Evolutionary conservation across 23 tunicate species (phyloP).

Genomic region (Phallusia fumigata): DNA sequence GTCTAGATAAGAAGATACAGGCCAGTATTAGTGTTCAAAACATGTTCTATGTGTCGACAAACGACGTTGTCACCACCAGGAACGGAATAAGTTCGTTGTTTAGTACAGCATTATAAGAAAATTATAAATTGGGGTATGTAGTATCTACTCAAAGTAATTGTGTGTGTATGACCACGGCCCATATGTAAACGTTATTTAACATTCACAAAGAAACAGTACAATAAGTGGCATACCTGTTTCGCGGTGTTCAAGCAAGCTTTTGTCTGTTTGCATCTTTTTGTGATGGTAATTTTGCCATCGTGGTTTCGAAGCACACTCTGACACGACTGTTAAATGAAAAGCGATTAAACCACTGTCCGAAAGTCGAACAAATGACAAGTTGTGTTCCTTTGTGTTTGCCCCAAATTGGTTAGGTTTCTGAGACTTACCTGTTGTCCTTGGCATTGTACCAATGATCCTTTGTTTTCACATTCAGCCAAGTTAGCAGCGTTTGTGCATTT

Average conservation of each 20-base stretch:
- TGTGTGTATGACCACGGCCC: too few relatives aligned
- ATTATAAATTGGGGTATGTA: too few relatives aligned
- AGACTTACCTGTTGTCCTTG: neutral
- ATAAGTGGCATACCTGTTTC: slow-evolving; percentile 15
- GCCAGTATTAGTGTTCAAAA: too few relatives aligned
- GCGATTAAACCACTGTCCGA: neutral
- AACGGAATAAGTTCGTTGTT: too few relatives aligned
- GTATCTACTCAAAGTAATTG: too few relatives aligned
- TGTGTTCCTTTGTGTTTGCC: too few relatives aligned
- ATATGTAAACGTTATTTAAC: too few relatives aligned
- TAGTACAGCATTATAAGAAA: too few relatives aligned
- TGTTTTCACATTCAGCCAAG: neutral
- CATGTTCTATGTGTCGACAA: too few relatives aligned
- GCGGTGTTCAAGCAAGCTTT: neutral
- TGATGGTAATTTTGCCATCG: neutral
- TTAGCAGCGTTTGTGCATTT: neutral
- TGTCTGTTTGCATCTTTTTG: slow-evolving; percentile 15
- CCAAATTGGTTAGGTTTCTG: too few relatives aligned
- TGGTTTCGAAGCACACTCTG: neutral
- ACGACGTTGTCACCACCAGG: too few relatives aligned
- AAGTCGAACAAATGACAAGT: neutral
- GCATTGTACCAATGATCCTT: neutral
- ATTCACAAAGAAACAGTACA: neutral
- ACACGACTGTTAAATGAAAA: neutral
- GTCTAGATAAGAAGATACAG: too few relatives aligned